A percentile compares a stretch with the other conserved stretches of the same genome.
These are phyloP conservation scores for Bos indicus DNA, from an alignment of 2,113 vertebrate species.

Conservation along the genomic window DNA sequence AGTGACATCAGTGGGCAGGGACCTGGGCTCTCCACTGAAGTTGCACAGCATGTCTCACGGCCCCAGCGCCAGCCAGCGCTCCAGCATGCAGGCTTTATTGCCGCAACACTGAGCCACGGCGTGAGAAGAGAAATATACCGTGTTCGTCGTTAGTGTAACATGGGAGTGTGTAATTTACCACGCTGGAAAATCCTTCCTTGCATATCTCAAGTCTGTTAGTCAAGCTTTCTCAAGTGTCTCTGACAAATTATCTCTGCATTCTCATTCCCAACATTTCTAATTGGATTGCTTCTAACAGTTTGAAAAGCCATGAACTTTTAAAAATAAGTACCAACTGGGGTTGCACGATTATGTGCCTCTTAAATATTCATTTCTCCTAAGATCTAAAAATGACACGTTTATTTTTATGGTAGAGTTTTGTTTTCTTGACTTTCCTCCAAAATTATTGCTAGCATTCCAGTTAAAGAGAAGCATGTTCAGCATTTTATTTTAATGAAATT, in stretches of 20 bases:
- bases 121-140: rapidly evolving
- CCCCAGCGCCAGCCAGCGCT: rapidly evolving
- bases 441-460: not conserved
- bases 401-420: not conserved
- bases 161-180: not conserved
- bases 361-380: not conserved
- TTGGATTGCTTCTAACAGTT: not conserved
- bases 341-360: not conserved
- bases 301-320: not conserved
- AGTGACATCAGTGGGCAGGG: not conserved
- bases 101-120: rapidly evolving
- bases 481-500: not conserved
- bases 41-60: rapidly evolving
- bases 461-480: not conserved
- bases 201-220: not conserved
- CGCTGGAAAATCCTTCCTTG: not conserved
- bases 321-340: not conserved
- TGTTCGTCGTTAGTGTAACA: no score
- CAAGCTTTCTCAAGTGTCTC: not conserved
- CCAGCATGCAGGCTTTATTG: not conserved
- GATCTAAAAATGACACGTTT: not conserved
- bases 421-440: not conserved
- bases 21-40: not conserved
- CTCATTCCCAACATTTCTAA: not conserved
- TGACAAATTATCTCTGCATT: not conserved